These are phyloP conservation scores for Paracyclopina nana DNA, from an alignment of 1,140 invertebrate species.

Conservation along the genomic window DNA sequence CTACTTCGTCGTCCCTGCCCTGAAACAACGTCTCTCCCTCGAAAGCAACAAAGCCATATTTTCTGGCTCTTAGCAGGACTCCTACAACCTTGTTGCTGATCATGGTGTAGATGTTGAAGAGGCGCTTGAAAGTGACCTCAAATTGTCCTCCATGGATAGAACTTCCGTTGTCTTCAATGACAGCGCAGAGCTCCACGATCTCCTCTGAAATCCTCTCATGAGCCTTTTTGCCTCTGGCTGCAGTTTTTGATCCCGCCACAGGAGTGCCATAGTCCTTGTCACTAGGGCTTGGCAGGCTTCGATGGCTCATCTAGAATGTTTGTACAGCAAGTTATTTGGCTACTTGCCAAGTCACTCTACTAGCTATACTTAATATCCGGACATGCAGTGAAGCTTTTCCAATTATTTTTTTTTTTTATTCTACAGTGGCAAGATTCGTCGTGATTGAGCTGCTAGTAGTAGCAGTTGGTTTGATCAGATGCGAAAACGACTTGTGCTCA, in stretches of 20 bases:
- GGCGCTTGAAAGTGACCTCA: conserved; percentile 6
- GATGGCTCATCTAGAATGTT: too few species aligned
- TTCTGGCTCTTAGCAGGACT: conserved; percentile 8
- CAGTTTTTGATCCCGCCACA: background rate
- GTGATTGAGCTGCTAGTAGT: too few species aligned
- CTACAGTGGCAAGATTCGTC: too few species aligned
- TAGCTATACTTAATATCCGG: too few species aligned
- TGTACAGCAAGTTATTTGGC: too few species aligned
- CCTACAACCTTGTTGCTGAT: conserved; percentile 15
- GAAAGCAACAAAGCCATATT: conserved; percentile 8
- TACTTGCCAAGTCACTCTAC: too few species aligned
- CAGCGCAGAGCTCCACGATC: conserved; percentile 7
- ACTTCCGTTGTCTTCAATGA: conserved; percentile 5
- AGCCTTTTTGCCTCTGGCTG: background rate
- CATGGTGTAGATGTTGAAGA: conserved; percentile 12
- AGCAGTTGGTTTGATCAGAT: too few species aligned
- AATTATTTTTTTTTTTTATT: too few species aligned
- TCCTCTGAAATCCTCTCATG: conserved; percentile 1
- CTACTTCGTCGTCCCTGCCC: conserved; percentile 3
- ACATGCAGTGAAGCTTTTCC: too few species aligned
- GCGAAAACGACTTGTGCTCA: conserved; percentile 2
- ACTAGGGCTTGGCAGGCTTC: too few species aligned
- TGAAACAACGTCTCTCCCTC: conserved; percentile 15
- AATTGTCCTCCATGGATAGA: too few species aligned
- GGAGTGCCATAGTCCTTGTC: background rate